phyloP scores from a whole-genome alignment of 2,888 invertebrate genomes.

The Latrodectus hesperus region DNA sequence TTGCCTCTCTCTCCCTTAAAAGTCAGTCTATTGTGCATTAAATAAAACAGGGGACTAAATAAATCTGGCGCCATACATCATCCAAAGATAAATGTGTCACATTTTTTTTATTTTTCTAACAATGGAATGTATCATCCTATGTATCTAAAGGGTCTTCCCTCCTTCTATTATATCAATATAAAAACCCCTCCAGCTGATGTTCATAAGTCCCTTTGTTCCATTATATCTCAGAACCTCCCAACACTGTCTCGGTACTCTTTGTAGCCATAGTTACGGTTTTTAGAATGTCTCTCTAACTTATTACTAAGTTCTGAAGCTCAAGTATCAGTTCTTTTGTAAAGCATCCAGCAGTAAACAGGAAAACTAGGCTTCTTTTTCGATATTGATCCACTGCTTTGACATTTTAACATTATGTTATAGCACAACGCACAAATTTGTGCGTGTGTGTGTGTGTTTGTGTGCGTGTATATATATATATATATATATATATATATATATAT shows the following conservation, averaged over 20 bases:
- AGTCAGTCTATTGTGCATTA: conserved; percentile 19
- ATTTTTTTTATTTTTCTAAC: conserved; percentile 16
- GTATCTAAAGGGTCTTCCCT: conserved; percentile 26
- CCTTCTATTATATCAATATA: conserved; percentile 45
- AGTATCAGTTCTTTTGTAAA: conserved; percentile 1
- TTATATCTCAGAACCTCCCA: conserved; percentile 17
- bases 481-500: too few relatives aligned
- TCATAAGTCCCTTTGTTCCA: conserved; percentile 63
- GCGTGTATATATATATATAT: too few relatives aligned
- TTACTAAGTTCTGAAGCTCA: conserved; percentile 30
- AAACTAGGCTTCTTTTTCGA: too few relatives aligned
- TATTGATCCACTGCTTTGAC: too few relatives aligned
- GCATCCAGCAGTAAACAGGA: not conserved
- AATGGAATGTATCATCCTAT: conserved; percentile 48
- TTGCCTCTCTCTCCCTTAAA: not conserved
- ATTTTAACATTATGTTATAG: too few relatives aligned
- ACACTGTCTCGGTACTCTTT: conserved; percentile 30
- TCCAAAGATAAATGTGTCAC: conserved; percentile 46
- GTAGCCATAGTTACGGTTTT: conserved; percentile 42
- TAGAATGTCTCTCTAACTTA: conserved; percentile 24
- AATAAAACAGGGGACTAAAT: conserved; percentile 32
- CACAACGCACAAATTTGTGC: too few relatives aligned
- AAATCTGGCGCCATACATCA: conserved; percentile 37
- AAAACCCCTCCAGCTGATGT: conserved; percentile 67
- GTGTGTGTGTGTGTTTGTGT: too few relatives aligned